phyloP scores from a whole-genome alignment of 92 coral and sea anemone genomes.

The Porites divaricata region DNA sequence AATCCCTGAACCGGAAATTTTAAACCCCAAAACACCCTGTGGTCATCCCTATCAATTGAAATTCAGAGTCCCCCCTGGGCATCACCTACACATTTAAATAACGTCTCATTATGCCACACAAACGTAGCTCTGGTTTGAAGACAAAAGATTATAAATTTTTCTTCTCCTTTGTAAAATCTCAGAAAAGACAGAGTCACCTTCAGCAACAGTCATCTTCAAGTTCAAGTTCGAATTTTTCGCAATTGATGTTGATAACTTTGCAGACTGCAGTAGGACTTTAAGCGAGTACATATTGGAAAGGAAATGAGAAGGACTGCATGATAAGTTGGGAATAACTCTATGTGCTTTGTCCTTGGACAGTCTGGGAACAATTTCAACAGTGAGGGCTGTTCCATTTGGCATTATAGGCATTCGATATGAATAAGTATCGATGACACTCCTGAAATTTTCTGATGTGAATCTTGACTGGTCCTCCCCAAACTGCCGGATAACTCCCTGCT shows the following conservation, averaged over 20 bases:
- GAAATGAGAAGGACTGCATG: background rate
- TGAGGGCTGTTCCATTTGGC: background rate
- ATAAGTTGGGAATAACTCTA: background rate
- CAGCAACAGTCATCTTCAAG: background rate
- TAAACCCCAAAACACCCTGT: too few species aligned
- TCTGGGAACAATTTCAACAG: background rate
- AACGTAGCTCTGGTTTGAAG: constrained; percentile 14
- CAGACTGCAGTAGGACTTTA: background rate
- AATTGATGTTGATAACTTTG: background rate
- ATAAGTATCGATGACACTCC: background rate
- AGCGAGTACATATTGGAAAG: background rate
- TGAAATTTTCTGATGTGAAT: background rate
- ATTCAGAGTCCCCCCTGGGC: background rate
- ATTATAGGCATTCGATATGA: background rate
- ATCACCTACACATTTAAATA: background rate
- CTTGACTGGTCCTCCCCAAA: background rate
- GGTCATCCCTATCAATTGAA: too few species aligned
- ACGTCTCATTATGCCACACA: constrained; percentile 1
- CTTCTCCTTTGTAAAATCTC: constrained; percentile 6
- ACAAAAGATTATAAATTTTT: background rate
- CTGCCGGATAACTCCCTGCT: background rate
- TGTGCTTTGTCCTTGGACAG: background rate
- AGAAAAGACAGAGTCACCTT: constrained; percentile 11
- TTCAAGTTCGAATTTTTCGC: background rate
- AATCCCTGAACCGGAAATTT: too few species aligned